Base-by-base conservation (phyloP, 1,140 invertebrate genomes). In the Brachionus rubens region DNA sequence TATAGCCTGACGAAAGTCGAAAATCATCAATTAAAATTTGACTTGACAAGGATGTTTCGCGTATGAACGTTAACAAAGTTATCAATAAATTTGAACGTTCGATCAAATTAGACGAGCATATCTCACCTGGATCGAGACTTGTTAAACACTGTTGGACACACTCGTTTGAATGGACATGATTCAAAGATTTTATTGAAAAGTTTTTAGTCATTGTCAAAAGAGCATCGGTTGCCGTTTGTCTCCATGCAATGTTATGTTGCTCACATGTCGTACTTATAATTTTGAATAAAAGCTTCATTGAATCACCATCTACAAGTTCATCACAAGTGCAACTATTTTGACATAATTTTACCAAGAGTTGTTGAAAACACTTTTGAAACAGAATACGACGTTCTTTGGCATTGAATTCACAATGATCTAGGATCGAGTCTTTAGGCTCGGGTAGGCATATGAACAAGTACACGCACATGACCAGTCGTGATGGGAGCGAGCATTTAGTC, bases 401-500 rank as follows among this genome's bases (percentile, higher is more conserved):
- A 92, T 90, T 72, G 91, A 93, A 84, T 95, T 96, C 83, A 96
- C 92, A 83, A 91, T 92, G 10, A 82, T 85, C 33, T 80, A 79
- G 24, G 16, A 72, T 72, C 0, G 68, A 72, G n/a, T 72, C 68
- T 16, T 72, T 72, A 6, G 56, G 41, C 33, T 33, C 28, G 46
- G 96, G 94, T 52, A 99, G 86, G 87, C 99, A 96, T 86, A 98
- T 98, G 85, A 99, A 99, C 76, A 99, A 86, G 84, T 99, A 99
- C 36, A 99, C 87, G 87, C 96, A 98, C 88, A 98, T 99, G 4
- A 98, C 95, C 80, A 99, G 86, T 33, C 96, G 99, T 76, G 94
- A 98, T 41, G 96, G 96, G 78, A 99, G 90, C 21, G 93, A 91
- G 54, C 92, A 91, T 56, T 91, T 91, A 70, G 94, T 96, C 92